Evolutionary conservation across 1,140 invertebrate genomes (phyloP).

Genomic region (Heterodera schachtii): DNA sequence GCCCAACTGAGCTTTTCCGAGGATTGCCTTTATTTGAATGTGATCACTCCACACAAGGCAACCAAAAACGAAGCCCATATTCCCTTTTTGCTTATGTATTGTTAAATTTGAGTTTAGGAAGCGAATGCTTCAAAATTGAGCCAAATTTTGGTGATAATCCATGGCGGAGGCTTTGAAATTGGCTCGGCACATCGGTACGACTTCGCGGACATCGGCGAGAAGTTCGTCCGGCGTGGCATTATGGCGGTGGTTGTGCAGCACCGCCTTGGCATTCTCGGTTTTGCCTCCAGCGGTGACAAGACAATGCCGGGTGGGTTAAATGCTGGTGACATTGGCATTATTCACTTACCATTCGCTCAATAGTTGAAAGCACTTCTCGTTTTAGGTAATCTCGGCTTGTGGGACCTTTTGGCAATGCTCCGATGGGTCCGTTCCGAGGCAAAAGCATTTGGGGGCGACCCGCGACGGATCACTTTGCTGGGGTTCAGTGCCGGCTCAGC

Average conservation of each 20-base stretch:
- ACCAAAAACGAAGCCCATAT: background rate
- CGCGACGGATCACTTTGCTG: conserved; percentile 29
- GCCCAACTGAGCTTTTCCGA: conserved; percentile 3
- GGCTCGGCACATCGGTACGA: conserved; percentile 27
- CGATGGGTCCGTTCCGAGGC: conserved; percentile 68
- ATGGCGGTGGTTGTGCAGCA: conserved; percentile 44
- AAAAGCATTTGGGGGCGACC: conserved; percentile 70
- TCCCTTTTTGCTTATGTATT: background rate
- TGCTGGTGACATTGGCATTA: background rate
- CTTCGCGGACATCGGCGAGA: conserved; percentile 11
- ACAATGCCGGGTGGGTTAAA: conserved; percentile 27
- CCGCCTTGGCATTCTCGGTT: conserved; percentile 47
- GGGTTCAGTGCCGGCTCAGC: conserved; percentile 45
- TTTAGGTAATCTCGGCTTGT: conserved; percentile 65
- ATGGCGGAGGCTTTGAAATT: conserved; percentile 49
- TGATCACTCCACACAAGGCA: conserved; percentile 35
- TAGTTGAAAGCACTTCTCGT: no score
- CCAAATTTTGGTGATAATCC: conserved; percentile 59
- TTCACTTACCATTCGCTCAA: background rate
- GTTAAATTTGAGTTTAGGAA: conserved; percentile 11
- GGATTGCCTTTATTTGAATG: conserved; percentile 49
- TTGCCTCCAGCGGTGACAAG: conserved; percentile 63
- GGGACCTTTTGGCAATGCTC: conserved; percentile 63
- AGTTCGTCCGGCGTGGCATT: conserved; percentile 28
- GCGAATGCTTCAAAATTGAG: conserved; percentile 16